phyloP scores from a whole-genome alignment of 2,888 invertebrate genomes.

The Hyalella azteca region DNA sequence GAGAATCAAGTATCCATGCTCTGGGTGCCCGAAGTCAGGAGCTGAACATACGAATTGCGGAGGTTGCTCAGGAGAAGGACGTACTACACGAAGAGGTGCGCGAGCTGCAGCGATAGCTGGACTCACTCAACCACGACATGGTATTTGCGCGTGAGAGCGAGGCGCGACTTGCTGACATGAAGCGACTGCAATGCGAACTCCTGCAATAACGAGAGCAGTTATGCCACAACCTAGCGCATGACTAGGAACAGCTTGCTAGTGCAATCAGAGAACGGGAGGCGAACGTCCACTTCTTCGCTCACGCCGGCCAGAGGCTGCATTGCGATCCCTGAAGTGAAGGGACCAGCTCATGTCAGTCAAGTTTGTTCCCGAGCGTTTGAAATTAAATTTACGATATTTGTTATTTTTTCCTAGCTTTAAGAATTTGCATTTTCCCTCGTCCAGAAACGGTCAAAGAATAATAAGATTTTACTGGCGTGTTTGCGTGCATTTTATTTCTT shows the following conservation, averaged over 20 bases:
- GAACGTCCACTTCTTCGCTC: slow-evolving; percentile 30
- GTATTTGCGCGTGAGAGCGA: slow-evolving; percentile 8
- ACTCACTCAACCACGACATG: background rate
- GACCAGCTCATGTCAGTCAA: too few species aligned
- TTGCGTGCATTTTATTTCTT: too few species aligned
- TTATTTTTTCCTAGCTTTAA: too few species aligned
- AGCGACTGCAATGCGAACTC: slow-evolving; percentile 9
- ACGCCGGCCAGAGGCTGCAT: slow-evolving; percentile 23
- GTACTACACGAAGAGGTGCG: background rate
- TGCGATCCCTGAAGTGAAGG: too few species aligned
- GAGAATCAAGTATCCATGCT: background rate
- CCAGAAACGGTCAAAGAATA: too few species aligned
- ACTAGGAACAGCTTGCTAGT: background rate
- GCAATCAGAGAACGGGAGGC: slow-evolving; percentile 13
- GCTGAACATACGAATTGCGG: background rate
- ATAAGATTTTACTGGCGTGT: too few species aligned
- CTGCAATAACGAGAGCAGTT: slow-evolving; percentile 10
- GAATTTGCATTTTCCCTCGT: too few species aligned
- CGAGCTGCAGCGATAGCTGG: background rate
- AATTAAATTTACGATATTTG: too few species aligned
- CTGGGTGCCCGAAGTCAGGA: background rate
- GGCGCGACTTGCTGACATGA: slow-evolving; percentile 8
- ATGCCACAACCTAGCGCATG: background rate
- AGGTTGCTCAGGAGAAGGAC: background rate
- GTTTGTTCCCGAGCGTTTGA: too few species aligned